Percentiles rank a stretch among this genome's conserved stretches.
Conservation (phyloP, 2,113 vertebrate genomes). For the Gallinago paraguaiae region DNA sequence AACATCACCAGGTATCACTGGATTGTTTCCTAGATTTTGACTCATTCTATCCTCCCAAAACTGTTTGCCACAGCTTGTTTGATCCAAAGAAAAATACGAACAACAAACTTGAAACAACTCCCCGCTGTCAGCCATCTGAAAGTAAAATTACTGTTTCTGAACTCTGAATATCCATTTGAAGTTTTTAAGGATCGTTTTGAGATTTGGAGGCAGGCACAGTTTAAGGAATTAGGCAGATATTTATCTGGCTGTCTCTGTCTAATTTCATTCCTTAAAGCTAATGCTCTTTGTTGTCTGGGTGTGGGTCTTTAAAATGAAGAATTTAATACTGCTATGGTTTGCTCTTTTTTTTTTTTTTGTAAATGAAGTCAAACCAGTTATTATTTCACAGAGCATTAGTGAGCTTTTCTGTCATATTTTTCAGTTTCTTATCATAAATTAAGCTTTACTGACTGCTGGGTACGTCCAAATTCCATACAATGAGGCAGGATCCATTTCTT, state of each 20-base stretch:
- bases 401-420: neutral
- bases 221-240: constrained; percentile 9
- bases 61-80: neutral
- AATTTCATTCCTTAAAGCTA: constrained; percentile 19
- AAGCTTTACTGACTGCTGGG: neutral
- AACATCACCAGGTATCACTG: neutral
- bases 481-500: neutral
- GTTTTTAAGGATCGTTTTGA: neutral
- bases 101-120: neutral
- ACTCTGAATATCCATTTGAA: neutral
- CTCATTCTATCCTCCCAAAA: neutral
- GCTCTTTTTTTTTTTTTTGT: too few species aligned
- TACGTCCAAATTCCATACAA: neutral
- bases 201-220: neutral
- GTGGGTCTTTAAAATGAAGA: neutral
- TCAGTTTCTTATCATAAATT: neutral
- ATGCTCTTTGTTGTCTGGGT: neutral
- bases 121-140: neutral
- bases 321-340: neutral
- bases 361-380: neutral
- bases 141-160: neutral
- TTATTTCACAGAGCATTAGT: neutral
- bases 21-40: neutral
- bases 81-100: neutral
- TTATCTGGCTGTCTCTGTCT: neutral